A percentile compares a stretch with the other conserved stretches of the same genome.
Evolutionary conservation across 2,113 vertebrate species (phyloP).

Genomic region (Cochlearius cochlearius): DNA sequence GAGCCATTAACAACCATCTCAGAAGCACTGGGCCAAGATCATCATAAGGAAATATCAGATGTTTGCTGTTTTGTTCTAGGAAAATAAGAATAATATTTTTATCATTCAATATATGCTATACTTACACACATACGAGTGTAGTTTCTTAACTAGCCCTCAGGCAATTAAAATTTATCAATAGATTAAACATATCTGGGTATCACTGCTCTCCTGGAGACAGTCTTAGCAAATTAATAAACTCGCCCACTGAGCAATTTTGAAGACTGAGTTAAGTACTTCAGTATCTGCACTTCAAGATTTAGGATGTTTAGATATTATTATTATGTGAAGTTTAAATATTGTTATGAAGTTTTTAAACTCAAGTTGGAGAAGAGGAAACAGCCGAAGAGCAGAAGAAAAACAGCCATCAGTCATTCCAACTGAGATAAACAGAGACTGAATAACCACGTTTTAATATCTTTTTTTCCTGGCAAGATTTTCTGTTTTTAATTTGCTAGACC

Average conservation of each 20-base stretch:
- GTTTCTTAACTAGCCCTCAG: not conserved
- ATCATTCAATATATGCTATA: not conserved
- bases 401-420: conserved; percentile 33
- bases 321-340: conserved; percentile 19
- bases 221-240: not conserved
- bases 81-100: not conserved
- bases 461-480: conserved; percentile 16
- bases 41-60: not conserved
- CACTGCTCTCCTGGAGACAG: not conserved
- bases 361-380: conserved; percentile 7
- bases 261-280: not conserved
- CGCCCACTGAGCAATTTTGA: not conserved
- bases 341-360: conserved; percentile 35
- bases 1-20: not conserved
- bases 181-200: not conserved
- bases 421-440: conserved; percentile 53
- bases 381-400: conserved; percentile 45
- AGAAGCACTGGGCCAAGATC: not conserved
- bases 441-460: not conserved
- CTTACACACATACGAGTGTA: not conserved
- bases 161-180: not conserved
- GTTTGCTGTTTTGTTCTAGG: not conserved
- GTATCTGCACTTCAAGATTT: conserved; percentile 7
- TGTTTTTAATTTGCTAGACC: conserved; percentile 28
- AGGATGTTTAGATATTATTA: conserved; percentile 13